Percentiles rank a stretch among this genome's conserved stretches.
Conservation (phyloP, 2,797 vertebrate species). For the Ataeniobius toweri region DNA sequence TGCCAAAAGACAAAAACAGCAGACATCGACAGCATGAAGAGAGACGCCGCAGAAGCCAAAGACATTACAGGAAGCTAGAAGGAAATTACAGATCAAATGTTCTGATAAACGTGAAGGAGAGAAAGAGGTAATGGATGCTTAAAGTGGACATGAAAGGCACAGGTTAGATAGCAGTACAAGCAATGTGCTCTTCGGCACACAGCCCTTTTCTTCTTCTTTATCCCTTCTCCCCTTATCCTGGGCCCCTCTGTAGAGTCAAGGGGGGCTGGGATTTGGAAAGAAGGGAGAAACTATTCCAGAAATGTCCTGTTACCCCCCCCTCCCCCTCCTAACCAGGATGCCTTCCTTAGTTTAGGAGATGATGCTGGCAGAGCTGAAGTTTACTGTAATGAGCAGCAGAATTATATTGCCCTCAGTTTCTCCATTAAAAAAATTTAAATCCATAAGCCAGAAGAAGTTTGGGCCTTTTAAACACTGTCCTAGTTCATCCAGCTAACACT, state of each 20-base stretch:
- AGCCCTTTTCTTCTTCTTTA: slow-evolving; percentile 26
- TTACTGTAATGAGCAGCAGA: slow-evolving; percentile 22
- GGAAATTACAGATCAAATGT: slow-evolving; percentile 26
- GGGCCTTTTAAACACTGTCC: not conserved
- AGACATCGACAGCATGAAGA: slow-evolving; percentile 18
- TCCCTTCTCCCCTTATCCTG: slow-evolving; percentile 55
- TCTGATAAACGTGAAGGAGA: slow-evolving; percentile 18
- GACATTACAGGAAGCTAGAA: slow-evolving; percentile 26
- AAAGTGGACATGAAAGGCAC: slow-evolving; percentile 15
- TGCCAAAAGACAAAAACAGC: slow-evolving; percentile 29
- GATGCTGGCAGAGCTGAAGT: slow-evolving; percentile 51
- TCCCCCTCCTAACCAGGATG: slow-evolving; percentile 36
- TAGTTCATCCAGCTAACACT: slow-evolving; percentile 8
- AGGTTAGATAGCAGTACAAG: slow-evolving; percentile 17
- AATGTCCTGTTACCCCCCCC: slow-evolving; percentile 70
- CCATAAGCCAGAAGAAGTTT: not conserved
- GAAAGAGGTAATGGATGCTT: slow-evolving; percentile 22
- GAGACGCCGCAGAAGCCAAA: slow-evolving; percentile 1
- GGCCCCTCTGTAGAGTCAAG: slow-evolving; percentile 64
- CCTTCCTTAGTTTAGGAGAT: slow-evolving; percentile 70
- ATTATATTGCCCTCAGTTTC: not conserved
- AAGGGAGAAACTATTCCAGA: slow-evolving; percentile 79
- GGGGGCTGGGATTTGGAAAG: slow-evolving; percentile 45
- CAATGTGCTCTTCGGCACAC: slow-evolving; percentile 29
- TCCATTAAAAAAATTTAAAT: not conserved